A percentile compares a stretch with the other conserved stretches of the same genome.
Evolutionary conservation across 2,797 vertebrate genomes (phyloP).

Genomic region (Enteromius paludinosus): DNA sequence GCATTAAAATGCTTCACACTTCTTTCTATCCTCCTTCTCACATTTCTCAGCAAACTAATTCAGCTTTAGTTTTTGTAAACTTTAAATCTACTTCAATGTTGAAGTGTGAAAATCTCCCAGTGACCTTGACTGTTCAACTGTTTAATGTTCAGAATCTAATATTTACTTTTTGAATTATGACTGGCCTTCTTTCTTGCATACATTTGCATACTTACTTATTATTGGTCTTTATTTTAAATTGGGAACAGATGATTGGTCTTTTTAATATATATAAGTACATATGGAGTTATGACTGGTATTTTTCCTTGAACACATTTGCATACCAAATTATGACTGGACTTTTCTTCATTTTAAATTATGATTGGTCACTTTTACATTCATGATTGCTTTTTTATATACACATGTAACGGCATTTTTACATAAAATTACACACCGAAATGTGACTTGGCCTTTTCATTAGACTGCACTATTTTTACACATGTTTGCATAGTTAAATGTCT

Average conservation of each 20-base stretch:
- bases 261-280: not conserved
- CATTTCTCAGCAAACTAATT: too few relatives aligned
- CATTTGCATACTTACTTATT: not conserved
- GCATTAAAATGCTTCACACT: not conserved
- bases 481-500: not conserved
- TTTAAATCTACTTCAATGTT: not conserved
- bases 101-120: not conserved
- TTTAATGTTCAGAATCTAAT: not conserved
- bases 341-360: not conserved
- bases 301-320: not conserved
- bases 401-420: not conserved
- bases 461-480: not conserved
- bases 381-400: not conserved
- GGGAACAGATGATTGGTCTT: not conserved
- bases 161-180: not conserved
- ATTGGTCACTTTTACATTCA: not conserved
- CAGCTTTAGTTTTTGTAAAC: not conserved
- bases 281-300: not conserved
- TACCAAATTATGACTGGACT: not conserved
- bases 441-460: too few relatives aligned
- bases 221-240: not conserved
- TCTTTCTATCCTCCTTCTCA: not conserved
- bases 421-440: not conserved
- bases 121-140: not conserved
- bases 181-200: not conserved